Evolutionary conservation across 2,113 vertebrate genomes (phyloP), one percentile per base, ranked within the genome.

Genomic region (Pantherophis guttatus): DNA sequence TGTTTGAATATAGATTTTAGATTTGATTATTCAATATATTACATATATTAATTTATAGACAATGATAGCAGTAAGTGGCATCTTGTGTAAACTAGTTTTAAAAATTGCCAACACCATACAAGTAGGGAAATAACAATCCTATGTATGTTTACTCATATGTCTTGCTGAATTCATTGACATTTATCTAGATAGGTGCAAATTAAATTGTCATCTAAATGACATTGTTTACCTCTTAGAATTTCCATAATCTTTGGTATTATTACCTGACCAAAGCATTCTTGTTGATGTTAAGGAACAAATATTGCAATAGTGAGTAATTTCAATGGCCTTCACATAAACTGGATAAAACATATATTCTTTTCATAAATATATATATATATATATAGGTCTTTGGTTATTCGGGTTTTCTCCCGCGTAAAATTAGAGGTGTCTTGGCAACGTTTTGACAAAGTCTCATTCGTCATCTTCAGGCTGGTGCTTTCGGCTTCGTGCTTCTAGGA

Each of bases 1-100:
- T 91, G 7, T 93, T 97, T 96, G 93, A 95, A 96, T 97, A 97
- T 93, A 97, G 94, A 95, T 92, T 92, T 93, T 96, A 85, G 57
- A 94, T 89, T 95, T 96, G 93, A 89, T 96, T 94, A 95, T 96
- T 97, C 95, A 96, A 94, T 89, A 91, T 90, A 90, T 90, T 85
- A 65, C 75, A 87, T 26, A 96, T 93, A 95, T 92, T 91, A 94
- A 95, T 96, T 97, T 96, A 96, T 96, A 93, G 85, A 96, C 94
- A 95, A 92, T 88, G 86, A 62, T 88, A 93, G 95, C 90, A 95
- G 86, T 95, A 90, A 85, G 94, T 86, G 93, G 81, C 65, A 94
- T 96, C 89, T 39, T 95, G 94, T 95, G 89, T 95, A 92, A 90
- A 62, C 81, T 90, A 92, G 90, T 81, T 81, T 91, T 94, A 95